Evolutionary conservation across 2,113 vertebrate species (phyloP).

Genomic region (Halichoeres trimaculatus): DNA sequence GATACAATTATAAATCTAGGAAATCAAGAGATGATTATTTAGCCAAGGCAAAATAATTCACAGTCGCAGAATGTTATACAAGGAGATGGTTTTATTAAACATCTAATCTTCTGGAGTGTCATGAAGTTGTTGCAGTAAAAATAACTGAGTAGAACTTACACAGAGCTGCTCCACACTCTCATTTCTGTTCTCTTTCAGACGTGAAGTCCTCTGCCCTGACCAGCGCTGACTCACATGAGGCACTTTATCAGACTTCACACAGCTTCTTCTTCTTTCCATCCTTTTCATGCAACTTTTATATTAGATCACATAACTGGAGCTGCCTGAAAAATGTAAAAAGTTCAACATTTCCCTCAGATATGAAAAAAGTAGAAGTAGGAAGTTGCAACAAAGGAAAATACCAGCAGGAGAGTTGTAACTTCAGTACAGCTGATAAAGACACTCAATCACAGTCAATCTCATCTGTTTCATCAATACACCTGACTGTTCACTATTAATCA

Average conservation of each 20-base stretch:
- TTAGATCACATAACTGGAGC: not conserved
- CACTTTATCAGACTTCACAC: not conserved
- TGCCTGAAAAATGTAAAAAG: too few species aligned
- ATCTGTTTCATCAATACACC: constrained; percentile 16
- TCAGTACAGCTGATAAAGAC: not conserved
- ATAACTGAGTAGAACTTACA: too few species aligned
- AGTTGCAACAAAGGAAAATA: not conserved
- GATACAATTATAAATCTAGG: too few species aligned
- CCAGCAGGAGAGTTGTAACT: not conserved
- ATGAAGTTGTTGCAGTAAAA: too few species aligned
- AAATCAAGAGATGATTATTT: too few species aligned
- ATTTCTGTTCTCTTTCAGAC: not conserved
- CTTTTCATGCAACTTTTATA: not conserved
- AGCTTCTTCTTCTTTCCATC: not conserved
- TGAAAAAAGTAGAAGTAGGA: not conserved
- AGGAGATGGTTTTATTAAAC: too few species aligned
- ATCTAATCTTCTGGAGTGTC: too few species aligned
- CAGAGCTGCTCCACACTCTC: not conserved
- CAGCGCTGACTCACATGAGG: not conserved
- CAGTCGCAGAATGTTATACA: too few species aligned
- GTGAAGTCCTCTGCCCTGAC: not conserved
- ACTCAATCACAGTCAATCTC: not conserved
- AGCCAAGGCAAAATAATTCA: too few species aligned
- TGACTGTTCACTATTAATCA: constrained; percentile 28
- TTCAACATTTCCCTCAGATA: not conserved